phyloP scores from a whole-genome alignment of 2,888 invertebrate genomes.

The Colletes collaris region DNA sequence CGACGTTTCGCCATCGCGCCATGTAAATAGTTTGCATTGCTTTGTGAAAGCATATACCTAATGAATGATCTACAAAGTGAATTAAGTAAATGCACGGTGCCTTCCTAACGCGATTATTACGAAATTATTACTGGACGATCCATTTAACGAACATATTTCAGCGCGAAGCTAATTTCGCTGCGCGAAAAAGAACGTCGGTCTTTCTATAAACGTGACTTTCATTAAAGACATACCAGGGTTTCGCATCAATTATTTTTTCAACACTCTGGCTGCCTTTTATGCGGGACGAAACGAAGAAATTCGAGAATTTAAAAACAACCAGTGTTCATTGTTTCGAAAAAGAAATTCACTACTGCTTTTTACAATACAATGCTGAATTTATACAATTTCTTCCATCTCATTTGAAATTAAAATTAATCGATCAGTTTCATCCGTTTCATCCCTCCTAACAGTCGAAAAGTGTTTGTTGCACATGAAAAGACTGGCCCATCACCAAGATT shows the following conservation, averaged over 20 bases:
- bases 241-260: slow-evolving; percentile 27
- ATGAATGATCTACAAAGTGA: slow-evolving; percentile 18
- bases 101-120: slow-evolving; percentile 1
- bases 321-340: background rate
- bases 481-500: background rate
- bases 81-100: slow-evolving; percentile 10
- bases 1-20: background rate
- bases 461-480: background rate
- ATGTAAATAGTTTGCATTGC: slow-evolving; percentile 8
- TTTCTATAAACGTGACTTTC: slow-evolving; percentile 33
- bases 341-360: background rate
- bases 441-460: no score
- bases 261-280: slow-evolving; percentile 3
- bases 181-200: background rate
- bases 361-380: no score
- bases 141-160: background rate
- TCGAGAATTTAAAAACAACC: background rate
- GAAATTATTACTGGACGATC: slow-evolving; percentile 11
- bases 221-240: slow-evolving; percentile 40
- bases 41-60: background rate
- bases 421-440: no score
- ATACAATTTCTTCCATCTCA: no score
- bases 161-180: background rate
- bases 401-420: no score
- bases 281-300: slow-evolving; percentile 8